Evolutionary conservation across 2,113 vertebrate species (phyloP), one percentile per base, ranked within the genome.

Genomic region (Erpornis zantholeuca): DNA sequence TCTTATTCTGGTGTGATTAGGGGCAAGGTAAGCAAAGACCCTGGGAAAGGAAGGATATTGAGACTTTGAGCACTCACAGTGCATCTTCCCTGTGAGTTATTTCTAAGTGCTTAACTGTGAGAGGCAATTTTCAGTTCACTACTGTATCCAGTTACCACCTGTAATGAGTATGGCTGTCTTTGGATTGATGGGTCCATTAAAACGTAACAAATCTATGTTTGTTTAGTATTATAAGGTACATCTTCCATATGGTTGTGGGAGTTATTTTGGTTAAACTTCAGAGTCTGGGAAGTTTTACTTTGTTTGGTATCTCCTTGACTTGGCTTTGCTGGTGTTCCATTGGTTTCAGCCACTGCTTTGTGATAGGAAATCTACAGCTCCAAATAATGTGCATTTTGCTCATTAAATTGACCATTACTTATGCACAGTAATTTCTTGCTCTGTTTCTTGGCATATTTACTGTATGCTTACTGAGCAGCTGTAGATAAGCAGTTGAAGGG

Each of bases 401-500:
- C 57, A 93, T 90, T 88, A 78, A 64, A 81, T 66, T 86, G 88
- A 50, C 63, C 82, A 5, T 95, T 88, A 64, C 81, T 91, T 95
- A 90, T 79, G 95, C 87, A 75, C 78, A 93, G 78, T 81, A 88
- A 96, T 96, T 97, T 82, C 75, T 96, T 96, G 53, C 56, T 94
- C 60, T 94, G 76, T 54, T 94, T 94, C 82, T 90, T 95, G 95
- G 52, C 71, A 42, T 85, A 28, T 96, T 96, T 96, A 33, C 90
- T 92, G 5, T 72, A 56, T 68, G 23, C 82, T 84, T 76, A 79
- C 82, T 84, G 91, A 90, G 76, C 22, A 77, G 71, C 88, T 90
- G 61, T 68, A 92, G 84, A 56, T 87, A 79, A 89, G 76, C 42
- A 65, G 57, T 87, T 86, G 69, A 76, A 92, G n/a, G 28, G 57